A percentile compares a stretch with the other conserved stretches of the same genome.
Evolutionary conservation across 2,113 vertebrate genomes (phyloP).

Genomic region (Rhea pennata): DNA sequence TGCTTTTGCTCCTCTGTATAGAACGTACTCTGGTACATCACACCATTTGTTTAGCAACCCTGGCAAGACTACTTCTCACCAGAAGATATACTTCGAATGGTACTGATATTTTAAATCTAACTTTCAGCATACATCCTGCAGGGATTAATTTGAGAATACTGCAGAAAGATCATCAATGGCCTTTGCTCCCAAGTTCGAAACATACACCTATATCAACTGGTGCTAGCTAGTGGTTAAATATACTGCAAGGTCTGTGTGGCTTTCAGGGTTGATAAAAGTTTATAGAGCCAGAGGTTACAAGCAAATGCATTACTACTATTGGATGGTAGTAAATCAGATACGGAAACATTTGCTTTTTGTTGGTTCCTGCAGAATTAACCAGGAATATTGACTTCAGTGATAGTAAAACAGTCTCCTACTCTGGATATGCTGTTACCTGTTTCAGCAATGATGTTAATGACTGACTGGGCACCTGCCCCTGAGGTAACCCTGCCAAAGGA

Average conservation of each 20-base stretch:
- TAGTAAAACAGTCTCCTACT: neutral
- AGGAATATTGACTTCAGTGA: neutral
- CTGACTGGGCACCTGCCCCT: too few species aligned
- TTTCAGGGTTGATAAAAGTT: constrained; percentile 25
- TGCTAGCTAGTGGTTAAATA: neutral
- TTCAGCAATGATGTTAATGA: neutral
- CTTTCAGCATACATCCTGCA: neutral
- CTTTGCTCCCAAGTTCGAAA: neutral
- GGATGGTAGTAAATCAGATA: neutral
- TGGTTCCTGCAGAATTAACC: neutral
- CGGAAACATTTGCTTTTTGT: neutral
- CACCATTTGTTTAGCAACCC: fast-evolving
- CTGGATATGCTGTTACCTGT: fast-evolving
- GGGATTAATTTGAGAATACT: neutral
- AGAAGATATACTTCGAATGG: neutral
- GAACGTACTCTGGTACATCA: neutral
- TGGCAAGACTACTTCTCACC: neutral
- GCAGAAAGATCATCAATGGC: neutral
- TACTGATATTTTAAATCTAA: neutral
- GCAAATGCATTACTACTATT: neutral
- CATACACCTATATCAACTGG: neutral
- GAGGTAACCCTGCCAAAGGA: neutral
- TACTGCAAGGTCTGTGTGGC: neutral
- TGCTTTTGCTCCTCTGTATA: neutral
- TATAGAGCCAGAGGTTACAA: neutral